Evolutionary conservation across 2,113 vertebrate genomes (phyloP).

Genomic region (Pelecanoides urinatrix): DNA sequence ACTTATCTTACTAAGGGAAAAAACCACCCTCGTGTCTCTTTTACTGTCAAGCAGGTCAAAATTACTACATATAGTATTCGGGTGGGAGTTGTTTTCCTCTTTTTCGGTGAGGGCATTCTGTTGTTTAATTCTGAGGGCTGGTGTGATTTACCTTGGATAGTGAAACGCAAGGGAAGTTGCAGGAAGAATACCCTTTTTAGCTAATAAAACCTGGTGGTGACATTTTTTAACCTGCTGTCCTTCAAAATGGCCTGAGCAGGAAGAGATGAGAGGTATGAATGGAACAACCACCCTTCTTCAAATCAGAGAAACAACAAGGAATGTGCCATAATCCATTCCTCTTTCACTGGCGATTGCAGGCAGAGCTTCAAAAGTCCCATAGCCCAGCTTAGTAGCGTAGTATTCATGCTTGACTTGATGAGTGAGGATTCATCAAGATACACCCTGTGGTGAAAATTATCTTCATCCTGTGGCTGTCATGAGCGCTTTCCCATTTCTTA

Average conservation of each 20-base stretch:
- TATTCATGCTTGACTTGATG: conserved; percentile 3
- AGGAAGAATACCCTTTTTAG: background rate
- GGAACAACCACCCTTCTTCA: background rate
- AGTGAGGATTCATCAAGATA: conserved; percentile 10
- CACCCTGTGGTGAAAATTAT: background rate
- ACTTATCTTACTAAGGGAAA: background rate
- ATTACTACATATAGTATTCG: background rate
- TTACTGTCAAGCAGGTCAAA: background rate
- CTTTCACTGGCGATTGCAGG: background rate
- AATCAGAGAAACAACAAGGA: background rate
- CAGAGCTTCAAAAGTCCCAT: background rate
- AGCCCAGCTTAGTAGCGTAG: background rate
- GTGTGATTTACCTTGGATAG: background rate
- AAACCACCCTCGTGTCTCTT: background rate
- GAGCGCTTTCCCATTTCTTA: background rate
- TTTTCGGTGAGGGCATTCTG: background rate
- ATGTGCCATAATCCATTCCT: background rate
- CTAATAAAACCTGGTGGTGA: background rate
- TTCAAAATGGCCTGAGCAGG: background rate
- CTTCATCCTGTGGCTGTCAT: background rate
- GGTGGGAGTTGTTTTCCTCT: background rate
- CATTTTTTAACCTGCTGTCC: background rate
- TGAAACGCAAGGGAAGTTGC: background rate
- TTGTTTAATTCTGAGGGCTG: background rate
- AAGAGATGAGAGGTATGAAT: conserved; percentile 61